phyloP scores from a whole-genome alignment of 2,888 invertebrate species.

The Anthophora plumipes region DNA sequence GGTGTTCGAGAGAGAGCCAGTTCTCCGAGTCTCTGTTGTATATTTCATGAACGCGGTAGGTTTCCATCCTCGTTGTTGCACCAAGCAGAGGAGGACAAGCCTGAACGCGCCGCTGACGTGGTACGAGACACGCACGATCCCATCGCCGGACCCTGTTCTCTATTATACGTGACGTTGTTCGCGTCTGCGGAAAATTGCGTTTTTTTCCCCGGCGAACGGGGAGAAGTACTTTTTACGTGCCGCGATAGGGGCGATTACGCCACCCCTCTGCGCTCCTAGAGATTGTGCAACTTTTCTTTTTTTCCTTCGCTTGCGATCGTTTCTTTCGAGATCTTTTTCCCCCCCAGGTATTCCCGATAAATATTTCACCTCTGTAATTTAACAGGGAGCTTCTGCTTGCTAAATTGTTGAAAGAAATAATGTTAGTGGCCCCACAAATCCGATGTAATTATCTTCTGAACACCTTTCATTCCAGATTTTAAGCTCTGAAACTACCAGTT shows the following conservation, averaged over 20 bases:
- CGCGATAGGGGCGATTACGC: conserved; percentile 7
- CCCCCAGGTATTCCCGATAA: too few species aligned
- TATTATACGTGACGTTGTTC: conserved; percentile 35
- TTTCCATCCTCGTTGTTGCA: conserved; percentile 56
- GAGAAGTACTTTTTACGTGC: background rate
- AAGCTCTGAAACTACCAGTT: too few species aligned
- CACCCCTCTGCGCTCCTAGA: background rate
- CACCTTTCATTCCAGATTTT: too few species aligned
- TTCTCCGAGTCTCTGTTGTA: conserved; percentile 55
- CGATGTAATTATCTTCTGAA: too few species aligned
- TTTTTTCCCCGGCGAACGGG: background rate
- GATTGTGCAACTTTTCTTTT: too few species aligned
- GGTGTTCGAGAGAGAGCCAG: conserved; percentile 31
- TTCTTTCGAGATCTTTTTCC: fast-evolving
- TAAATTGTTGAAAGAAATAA: too few species aligned
- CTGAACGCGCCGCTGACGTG: conserved; percentile 14
- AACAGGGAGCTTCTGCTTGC: too few species aligned
- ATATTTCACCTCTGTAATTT: too few species aligned
- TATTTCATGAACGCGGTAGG: conserved; percentile 64
- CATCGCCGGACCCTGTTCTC: conserved; percentile 20
- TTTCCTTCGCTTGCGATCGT: background rate
- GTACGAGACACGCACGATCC: conserved; percentile 29
- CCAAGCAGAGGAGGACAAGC: conserved; percentile 4
- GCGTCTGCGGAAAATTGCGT: conserved; percentile 41
- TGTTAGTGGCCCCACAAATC: too few species aligned